Base-by-base conservation (phyloP, 1,140 invertebrate species). In the Potamilus streckersoni region DNA sequence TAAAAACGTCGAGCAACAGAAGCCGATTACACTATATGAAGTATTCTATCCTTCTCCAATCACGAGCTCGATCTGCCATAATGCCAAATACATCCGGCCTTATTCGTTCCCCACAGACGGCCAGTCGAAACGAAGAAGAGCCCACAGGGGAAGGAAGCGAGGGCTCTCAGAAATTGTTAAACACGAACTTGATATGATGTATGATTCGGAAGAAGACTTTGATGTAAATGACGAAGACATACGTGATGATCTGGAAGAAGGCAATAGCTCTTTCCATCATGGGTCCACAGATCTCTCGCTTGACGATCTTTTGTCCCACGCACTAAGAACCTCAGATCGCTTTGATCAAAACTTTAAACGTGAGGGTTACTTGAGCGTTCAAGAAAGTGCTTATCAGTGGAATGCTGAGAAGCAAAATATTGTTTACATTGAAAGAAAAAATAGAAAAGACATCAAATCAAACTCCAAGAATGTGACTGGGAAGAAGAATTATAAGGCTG, bases 141-240 rank as follows among this genome's bases (percentile, higher is more conserved):
- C 20, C 19, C 20, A 6, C 60, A n/a, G 19, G 60, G 20, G 20
- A 23, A 62, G 60, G 20, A 62, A n/a, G 19, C 19, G 19, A 62
- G 19, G 20, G 60, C 6, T 23, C 8, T 62, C 20, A 14, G 74
- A 76, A 13, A 58, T n/a, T 17, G 55, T 71, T 27, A 23, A 57
- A 13, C 49, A 23, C 58, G 73, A 68, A 65, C 58, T 72, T 20
- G 63, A 71, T 23, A 20, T 38, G 60, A 23, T 67, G 58, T 55
- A 62, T 61, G 69, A 68, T 66, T 69, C 69, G 56, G 75, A 77
- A 16, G 75, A 77, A 61, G 75, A 77, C 38, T 23, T 23, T 38
- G 19, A 14, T 59, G 63, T 60, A 1, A 14, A 72, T 68, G 75
- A 77, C 13, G 59, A 38, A n/a, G 68, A 76, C 20, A 59, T 15